phyloP scores from a whole-genome alignment of 1,140 invertebrate species.

The Drosophila watanabei region DNA sequence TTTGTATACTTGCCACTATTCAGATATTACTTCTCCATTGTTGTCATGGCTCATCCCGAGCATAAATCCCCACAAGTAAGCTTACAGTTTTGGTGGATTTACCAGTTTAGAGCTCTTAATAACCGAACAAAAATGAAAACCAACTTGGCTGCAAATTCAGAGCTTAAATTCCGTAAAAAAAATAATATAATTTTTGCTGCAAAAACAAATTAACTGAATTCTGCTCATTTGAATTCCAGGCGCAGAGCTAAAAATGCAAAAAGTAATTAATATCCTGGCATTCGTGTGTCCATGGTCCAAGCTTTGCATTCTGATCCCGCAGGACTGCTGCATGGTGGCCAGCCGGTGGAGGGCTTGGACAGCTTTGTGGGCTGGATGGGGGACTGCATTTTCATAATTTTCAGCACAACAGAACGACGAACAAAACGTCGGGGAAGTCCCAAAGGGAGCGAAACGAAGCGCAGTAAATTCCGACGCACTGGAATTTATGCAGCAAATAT shows the following conservation, averaged over 20 bases:
- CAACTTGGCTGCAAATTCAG: slow-evolving; percentile 27
- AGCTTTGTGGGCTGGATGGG: neutral
- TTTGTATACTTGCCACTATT: neutral
- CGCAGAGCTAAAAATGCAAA: slow-evolving; percentile 59
- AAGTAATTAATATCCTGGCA: slow-evolving; percentile 75
- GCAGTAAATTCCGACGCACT: slow-evolving; percentile 75
- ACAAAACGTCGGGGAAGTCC: slow-evolving; percentile 41
- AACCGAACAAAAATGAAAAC: slow-evolving; percentile 16
- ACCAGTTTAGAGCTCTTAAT: slow-evolving; percentile 11
- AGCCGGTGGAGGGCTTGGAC: slow-evolving; percentile 4
- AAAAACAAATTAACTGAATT: slow-evolving; percentile 73
- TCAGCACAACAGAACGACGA: slow-evolving; percentile 64
- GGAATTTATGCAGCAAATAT: slow-evolving; percentile 84
- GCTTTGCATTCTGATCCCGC: slow-evolving; percentile 19
- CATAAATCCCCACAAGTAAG: slow-evolving; percentile 11
- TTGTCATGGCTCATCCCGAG: neutral
- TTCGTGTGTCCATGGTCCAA: slow-evolving; percentile 23
- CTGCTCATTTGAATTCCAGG: slow-evolving; percentile 68
- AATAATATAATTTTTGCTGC: slow-evolving; percentile 37
- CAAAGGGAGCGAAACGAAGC: slow-evolving; percentile 51
- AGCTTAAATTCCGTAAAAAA: slow-evolving; percentile 12
- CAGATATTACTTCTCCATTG: neutral
- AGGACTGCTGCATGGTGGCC: slow-evolving; percentile 18
- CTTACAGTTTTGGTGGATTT: slow-evolving; percentile 22
- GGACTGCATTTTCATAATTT: slow-evolving; percentile 78